Evolutionary conservation across 2,797 vertebrate genomes (phyloP).

Genomic region (Rhadinocentrus ornatus): DNA sequence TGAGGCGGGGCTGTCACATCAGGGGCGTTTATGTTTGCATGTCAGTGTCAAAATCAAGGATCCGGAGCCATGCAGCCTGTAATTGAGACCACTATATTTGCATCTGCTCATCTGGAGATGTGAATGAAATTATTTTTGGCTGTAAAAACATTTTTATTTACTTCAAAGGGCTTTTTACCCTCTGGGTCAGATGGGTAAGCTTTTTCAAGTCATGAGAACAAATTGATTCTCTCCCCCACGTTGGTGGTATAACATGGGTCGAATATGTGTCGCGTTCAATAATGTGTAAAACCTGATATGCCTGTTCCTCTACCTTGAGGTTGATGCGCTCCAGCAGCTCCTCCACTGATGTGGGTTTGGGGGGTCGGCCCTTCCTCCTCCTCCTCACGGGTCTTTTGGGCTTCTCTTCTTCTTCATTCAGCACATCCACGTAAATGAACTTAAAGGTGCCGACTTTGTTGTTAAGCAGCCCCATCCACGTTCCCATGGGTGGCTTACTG

Average conservation of each 20-base stretch:
- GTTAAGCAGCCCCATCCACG: conserved; percentile 98
- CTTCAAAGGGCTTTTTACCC: conserved; percentile 17
- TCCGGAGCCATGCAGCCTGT: conserved; percentile 29
- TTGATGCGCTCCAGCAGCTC: conserved; percentile 96
- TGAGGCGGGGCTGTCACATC: conserved; percentile 39
- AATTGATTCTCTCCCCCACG: background rate
- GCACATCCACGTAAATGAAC: conserved; percentile 98
- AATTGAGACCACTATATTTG: conserved; percentile 46
- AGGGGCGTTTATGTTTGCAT: conserved; percentile 65
- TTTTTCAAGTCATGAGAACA: background rate
- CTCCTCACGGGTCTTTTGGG: conserved; percentile 92
- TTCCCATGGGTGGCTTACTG: conserved; percentile 99
- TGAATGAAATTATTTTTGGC: conserved; percentile 19
- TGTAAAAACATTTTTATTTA: conserved; percentile 15
- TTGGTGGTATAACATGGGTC: background rate
- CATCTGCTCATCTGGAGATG: conserved; percentile 35
- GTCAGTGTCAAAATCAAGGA: conserved; percentile 49
- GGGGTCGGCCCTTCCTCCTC: conserved; percentile 90
- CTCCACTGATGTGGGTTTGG: conserved; percentile 96
- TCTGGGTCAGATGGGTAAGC: conserved; percentile 1
- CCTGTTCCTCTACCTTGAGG: conserved; percentile 86
- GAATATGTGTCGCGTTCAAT: background rate
- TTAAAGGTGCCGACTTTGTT: conserved; percentile 99
- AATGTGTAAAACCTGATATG: background rate
- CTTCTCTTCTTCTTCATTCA: conserved; percentile 95